Evolutionary conservation across 2,797 vertebrate genomes (phyloP), one percentile per base, ranked within the genome.

Genomic region (Xyrichtys novacula): DNA sequence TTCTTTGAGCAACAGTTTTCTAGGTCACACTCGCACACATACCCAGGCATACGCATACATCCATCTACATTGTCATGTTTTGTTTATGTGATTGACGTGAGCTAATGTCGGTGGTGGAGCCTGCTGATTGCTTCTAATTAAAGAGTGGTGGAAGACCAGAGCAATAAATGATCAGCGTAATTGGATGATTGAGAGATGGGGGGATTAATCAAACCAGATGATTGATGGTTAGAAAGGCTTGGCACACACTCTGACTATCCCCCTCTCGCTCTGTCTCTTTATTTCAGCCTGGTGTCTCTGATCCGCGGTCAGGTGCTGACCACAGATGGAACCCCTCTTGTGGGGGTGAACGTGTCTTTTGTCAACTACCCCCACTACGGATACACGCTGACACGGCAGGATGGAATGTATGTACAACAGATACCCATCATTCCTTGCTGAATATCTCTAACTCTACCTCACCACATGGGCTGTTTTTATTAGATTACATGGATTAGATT

Each of bases 341-440:
- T 99, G 75, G 98, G 98, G 80, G 98, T 99, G 82, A 99, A 99
- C 9, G 98, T 99, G 89, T 98, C 98, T 25, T 99, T 99, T 94
- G 96, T 98, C 91, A 98, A 98, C 92, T 96, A 98, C 88, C 97
- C 98, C 60, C 96, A 96, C 82, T 99, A 99, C 0, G 98, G 98
- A 83, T 99, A 98, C 81, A 99, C 98, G 80, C 96, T 99, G 89
- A 99, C 98, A 69, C 96, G 98, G 39, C 98, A 99, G 90, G 98
- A 99, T 75, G 98, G 98, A 93, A 99, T 96, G 98, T 99, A 93
- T 96, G 98, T 97, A 89, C 67, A 87, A 75, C 80, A 78, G 65
- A 57, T 58, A 44, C 76, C 57, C 65, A 73, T 77, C 78, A 83
- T 49, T 75, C 43, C 58, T 77, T 73, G 73, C 76, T 83, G 65